phyloP scores from a whole-genome alignment of 2,888 invertebrate species.

The Cosmia pyralina region DNA sequence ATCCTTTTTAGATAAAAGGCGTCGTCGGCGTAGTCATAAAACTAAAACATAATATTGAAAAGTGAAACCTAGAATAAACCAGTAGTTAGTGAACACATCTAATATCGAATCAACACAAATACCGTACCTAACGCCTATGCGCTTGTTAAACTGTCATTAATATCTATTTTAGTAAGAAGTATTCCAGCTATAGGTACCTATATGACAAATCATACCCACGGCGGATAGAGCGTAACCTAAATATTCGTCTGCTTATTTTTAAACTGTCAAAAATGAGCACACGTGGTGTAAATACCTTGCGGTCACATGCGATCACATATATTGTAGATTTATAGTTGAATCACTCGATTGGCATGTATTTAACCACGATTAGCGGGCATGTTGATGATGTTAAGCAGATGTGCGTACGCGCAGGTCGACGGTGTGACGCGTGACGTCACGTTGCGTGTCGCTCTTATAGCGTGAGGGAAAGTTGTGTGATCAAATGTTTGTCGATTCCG shows the following conservation, averaged over 20 bases:
- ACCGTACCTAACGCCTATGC: neutral
- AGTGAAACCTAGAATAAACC: neutral
- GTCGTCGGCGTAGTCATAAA: too few species aligned
- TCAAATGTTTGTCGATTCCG: slow-evolving; percentile 61
- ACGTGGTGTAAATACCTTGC: slow-evolving; percentile 29
- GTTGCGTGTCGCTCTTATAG: slow-evolving; percentile 71
- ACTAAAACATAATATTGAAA: neutral
- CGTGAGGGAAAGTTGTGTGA: slow-evolving; percentile 75
- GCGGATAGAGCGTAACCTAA: slow-evolving; percentile 51
- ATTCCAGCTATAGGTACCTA: slow-evolving; percentile 18
- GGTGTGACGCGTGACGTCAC: slow-evolving; percentile 55
- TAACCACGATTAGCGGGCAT: slow-evolving; percentile 43
- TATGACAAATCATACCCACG: slow-evolving; percentile 26
- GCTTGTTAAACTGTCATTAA: slow-evolving; percentile 44
- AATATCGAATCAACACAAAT: slow-evolving; percentile 9
- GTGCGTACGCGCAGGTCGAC: slow-evolving; percentile 48
- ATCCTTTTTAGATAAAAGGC: neutral
- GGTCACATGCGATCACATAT: slow-evolving; percentile 17
- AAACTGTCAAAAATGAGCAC: slow-evolving; percentile 50
- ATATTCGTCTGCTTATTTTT: slow-evolving; percentile 56
- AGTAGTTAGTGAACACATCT: too few species aligned
- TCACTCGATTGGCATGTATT: slow-evolving; percentile 34
- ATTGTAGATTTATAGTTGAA: slow-evolving; percentile 14
- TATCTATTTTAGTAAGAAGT: slow-evolving; percentile 40
- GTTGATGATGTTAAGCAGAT: slow-evolving; percentile 47